phyloP scores from a whole-genome alignment of 2,888 invertebrate species.

The Mythimna lalbum region DNA sequence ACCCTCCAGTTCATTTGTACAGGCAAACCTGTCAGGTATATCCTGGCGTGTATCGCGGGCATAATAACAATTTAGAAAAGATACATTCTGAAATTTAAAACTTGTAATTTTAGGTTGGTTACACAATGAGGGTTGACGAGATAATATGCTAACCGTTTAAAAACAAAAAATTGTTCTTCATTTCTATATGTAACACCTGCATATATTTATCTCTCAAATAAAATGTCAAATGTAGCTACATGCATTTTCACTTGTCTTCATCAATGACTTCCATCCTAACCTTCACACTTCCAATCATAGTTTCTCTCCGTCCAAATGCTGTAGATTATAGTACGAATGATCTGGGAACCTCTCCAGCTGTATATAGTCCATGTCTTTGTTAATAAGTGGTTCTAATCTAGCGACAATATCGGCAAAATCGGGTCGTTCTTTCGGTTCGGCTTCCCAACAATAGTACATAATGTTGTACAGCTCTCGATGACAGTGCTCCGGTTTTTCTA shows the following conservation, averaged over 20 bases:
- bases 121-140: too few species aligned
- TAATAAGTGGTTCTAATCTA: constrained; percentile 95
- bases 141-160: background rate
- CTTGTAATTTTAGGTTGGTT: background rate
- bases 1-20: too few species aligned
- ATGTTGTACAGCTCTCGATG: constrained; percentile 97
- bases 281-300: constrained; percentile 68
- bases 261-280: background rate
- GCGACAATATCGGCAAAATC: constrained; percentile 95
- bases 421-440: constrained; percentile 95
- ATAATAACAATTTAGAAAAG: background rate
- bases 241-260: background rate
- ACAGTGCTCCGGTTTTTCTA: constrained; percentile 98
- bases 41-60: too few species aligned
- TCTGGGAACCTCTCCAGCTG: constrained; percentile 98
- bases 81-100: background rate
- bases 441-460: constrained; percentile 99
- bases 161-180: too few species aligned
- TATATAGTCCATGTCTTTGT: constrained; percentile 98
- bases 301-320: constrained; percentile 96
- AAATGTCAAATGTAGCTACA: background rate
- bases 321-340: constrained; percentile 97
- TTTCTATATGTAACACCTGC: background rate
- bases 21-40: too few species aligned
- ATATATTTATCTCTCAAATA: background rate